Conservation (phyloP, 2,797 vertebrate species). For the Poeciliopsis presidionis region DNA sequence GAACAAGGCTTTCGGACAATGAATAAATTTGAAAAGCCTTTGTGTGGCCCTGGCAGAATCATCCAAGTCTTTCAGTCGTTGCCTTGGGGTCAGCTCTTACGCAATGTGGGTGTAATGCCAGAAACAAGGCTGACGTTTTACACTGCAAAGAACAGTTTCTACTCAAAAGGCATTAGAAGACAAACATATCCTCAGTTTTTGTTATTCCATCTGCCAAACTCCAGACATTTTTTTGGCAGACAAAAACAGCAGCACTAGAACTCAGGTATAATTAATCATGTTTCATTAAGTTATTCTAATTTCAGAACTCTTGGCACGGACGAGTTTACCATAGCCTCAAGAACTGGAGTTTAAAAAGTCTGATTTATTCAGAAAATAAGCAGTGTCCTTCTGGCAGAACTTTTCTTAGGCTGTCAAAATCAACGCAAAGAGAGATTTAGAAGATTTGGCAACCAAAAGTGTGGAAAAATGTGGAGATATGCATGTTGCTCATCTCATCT, state of each 20-base stretch:
- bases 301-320: constrained; percentile 15
- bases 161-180: constrained; percentile 4
- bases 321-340: neutral
- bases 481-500: constrained; percentile 14
- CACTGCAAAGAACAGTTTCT: constrained; percentile 5
- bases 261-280: constrained; percentile 24
- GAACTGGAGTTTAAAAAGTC: constrained; percentile 4
- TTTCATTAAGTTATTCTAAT: constrained; percentile 16
- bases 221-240: constrained; percentile 1
- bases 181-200: constrained; percentile 11
- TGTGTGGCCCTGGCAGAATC: constrained; percentile 45
- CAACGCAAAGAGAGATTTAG: constrained; percentile 3
- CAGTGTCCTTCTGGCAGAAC: constrained; percentile 5
- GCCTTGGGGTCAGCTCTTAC: constrained; percentile 57
- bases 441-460: constrained; percentile 12
- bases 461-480: neutral
- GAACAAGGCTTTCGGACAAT: constrained; percentile 48
- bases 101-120: constrained; percentile 62
- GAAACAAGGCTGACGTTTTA: constrained; percentile 38
- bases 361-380: constrained; percentile 22
- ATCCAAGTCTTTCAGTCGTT: constrained; percentile 44
- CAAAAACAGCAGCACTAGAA: neutral
- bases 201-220: constrained; percentile 5
- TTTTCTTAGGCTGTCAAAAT: constrained; percentile 19
- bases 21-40: constrained; percentile 57